Conservation (phyloP, 1,140 invertebrate genomes). For the Panagrolaimus sp. region DNA sequence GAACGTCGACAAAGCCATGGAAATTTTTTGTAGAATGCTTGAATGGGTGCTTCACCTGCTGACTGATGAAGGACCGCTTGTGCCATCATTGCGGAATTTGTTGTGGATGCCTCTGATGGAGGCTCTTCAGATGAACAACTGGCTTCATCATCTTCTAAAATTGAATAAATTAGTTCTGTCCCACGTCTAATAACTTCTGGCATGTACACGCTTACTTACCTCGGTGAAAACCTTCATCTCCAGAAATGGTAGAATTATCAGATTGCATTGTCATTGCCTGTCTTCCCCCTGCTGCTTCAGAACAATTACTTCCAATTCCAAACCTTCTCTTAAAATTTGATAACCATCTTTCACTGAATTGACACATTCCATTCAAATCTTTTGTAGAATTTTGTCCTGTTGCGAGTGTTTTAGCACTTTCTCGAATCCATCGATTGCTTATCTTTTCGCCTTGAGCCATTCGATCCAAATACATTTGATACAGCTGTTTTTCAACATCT, state of each 20-base stretch:
- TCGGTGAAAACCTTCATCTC: background rate
- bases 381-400: constrained; percentile 27
- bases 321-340: constrained; percentile 46
- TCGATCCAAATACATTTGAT: constrained; percentile 28
- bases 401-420: constrained; percentile 37
- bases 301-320: constrained; percentile 21
- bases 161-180: background rate
- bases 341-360: constrained; percentile 47
- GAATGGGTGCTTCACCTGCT: constrained; percentile 36
- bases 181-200: background rate
- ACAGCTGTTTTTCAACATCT: constrained; percentile 43
- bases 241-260: background rate
- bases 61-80: constrained; percentile 2
- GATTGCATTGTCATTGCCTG: constrained; percentile 1
- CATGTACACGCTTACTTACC: background rate
- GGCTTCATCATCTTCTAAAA: background rate
- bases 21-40: constrained; percentile 37
- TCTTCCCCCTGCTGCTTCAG: constrained; percentile 12
- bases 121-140: constrained; percentile 6
- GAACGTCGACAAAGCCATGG: constrained; percentile 22
- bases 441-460: constrained; percentile 26
- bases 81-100: background rate
- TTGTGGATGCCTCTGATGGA: constrained; percentile 21
- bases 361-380: constrained; percentile 28
- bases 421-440: constrained; percentile 42